Percentiles rank a stretch among this genome's conserved stretches.
phyloP scores from a whole-genome alignment of 1,140 invertebrate genomes.

The Pissodes strobi region DNA sequence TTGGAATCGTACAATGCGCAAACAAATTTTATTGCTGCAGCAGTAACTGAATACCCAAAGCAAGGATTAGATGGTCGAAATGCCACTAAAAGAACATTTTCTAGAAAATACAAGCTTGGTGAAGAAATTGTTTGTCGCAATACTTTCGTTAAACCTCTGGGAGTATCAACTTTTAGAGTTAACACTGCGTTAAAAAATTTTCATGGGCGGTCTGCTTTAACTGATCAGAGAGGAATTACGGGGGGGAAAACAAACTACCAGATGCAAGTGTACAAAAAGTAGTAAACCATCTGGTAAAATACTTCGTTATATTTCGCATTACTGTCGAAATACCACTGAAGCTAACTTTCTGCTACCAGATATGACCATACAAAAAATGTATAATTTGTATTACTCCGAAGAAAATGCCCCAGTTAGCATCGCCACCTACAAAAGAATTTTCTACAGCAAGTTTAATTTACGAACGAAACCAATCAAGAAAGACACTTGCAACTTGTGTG shows the following conservation, averaged over 20 bases:
- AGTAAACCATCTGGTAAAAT: slow-evolving; percentile 1
- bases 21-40: too few species aligned
- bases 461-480: slow-evolving; percentile 22
- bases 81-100: slow-evolving; percentile 14
- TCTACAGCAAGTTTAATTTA: slow-evolving; percentile 20
- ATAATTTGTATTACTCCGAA: slow-evolving; percentile 14
- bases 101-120: slow-evolving; percentile 13
- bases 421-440: slow-evolving; percentile 26
- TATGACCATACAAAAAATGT: slow-evolving; percentile 21
- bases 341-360: too few species aligned
- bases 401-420: slow-evolving; percentile 14
- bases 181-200: slow-evolving; percentile 12
- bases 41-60: slow-evolving; percentile 4
- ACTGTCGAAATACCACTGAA: slow-evolving; percentile 3
- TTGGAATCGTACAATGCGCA: slow-evolving; percentile 4
- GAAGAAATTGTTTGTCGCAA: slow-evolving; percentile 2
- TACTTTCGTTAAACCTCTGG: slow-evolving; percentile 7
- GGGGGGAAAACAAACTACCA: slow-evolving; percentile 5
- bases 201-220: slow-evolving; percentile 1
- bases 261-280: slow-evolving; percentile 9
- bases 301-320: slow-evolving; percentile 17
- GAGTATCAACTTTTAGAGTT: too few species aligned
- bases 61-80: slow-evolving; percentile 1
- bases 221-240: slow-evolving; percentile 7
- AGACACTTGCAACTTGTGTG: slow-evolving; percentile 30